Evolutionary conservation across 2,888 invertebrate genomes (phyloP), one percentile per base, ranked within the genome.

Genomic region (Priapulus caudatus): DNA sequence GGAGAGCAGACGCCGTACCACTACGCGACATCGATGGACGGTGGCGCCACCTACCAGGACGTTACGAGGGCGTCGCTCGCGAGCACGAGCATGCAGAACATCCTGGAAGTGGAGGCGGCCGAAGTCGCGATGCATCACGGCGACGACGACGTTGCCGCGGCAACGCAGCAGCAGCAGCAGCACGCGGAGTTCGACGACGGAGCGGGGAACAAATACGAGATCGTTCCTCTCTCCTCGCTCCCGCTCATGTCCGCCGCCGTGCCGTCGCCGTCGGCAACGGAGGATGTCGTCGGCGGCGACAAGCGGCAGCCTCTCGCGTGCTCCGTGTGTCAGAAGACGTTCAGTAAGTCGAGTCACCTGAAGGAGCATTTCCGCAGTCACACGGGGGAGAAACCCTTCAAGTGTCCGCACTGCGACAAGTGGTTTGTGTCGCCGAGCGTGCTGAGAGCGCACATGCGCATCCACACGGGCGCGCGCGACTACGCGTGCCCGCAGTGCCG

Each of bases 261-360:
- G 43, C 24, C 23, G 2, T 18, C 46, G 1, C 44, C 23, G n/a
- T 23, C 47, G 21, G 33, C 18, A 5, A 4, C 20, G 22, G 47
- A 50, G 43, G 50, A 52, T 15, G 51, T 46, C n/a, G 48, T 51
- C 2, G n/a, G n/a, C n/a, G 10, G n/a, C 10, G 33, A n/a, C 56
- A 82, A 82, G 63, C 79, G 81, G 54, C 74, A 76, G 1, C 73
- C 76, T 0, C 67, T 84, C 2, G 70, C 73, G 55, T 90, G 90
- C 66, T 71, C 70, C 1, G 77, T 78, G 18, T 91, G 90, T 66
- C 67, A 68, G 5, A 74, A 78, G 63, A 74, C 76, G 43, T 90
- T 89, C 66, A 76, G 81, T 16, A 83, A 82, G 64, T 88, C 87
- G 58, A 74, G 83, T 5, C 83, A 86, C 66, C 69, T 88, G 24